These are phyloP conservation scores for Circaetus gallicus DNA, from an alignment of 2,113 vertebrate species.

Conservation along the genomic window DNA sequence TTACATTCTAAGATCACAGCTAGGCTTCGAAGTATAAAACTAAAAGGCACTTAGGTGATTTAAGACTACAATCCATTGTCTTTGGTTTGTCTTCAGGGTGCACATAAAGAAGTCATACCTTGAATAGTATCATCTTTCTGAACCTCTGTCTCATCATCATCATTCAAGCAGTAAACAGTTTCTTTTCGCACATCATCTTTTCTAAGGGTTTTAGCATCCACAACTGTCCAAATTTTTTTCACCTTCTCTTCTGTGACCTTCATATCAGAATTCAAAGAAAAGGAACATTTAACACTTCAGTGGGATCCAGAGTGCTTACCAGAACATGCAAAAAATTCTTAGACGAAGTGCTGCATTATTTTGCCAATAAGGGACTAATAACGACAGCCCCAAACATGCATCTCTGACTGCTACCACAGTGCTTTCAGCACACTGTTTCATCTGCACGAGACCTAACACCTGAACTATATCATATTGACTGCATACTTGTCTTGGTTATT, in stretches of 20 bases:
- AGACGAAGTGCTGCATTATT: not conserved
- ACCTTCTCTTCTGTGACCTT: conserved; percentile 85
- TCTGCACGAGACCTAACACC: not conserved
- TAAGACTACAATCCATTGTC: not conserved
- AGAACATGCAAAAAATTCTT: not conserved
- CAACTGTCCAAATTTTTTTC: conserved; percentile 85
- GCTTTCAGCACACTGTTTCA: not conserved
- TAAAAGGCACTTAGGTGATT: not conserved
- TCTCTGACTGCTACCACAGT: not conserved
- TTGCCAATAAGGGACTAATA: not conserved
- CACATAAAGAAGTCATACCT: conserved; percentile 70
- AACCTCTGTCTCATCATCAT: conserved; percentile 95
- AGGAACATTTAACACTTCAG: not conserved
- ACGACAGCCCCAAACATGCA: not conserved
- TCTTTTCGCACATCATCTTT: conserved; percentile 86
- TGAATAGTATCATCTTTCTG: conserved; percentile 88
- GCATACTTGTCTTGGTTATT: not conserved
- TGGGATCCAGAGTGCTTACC: not conserved
- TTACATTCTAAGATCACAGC: not conserved
- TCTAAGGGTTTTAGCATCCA: conserved; percentile 84
- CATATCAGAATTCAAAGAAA: conserved; percentile 23
- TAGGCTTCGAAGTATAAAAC: not conserved
- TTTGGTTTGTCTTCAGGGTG: not conserved
- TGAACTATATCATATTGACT: not conserved
- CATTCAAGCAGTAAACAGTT: conserved; percentile 90